Base-by-base conservation (phyloP, 2,113 vertebrate genomes). In the Oxygymnocypris stewartii region DNA sequence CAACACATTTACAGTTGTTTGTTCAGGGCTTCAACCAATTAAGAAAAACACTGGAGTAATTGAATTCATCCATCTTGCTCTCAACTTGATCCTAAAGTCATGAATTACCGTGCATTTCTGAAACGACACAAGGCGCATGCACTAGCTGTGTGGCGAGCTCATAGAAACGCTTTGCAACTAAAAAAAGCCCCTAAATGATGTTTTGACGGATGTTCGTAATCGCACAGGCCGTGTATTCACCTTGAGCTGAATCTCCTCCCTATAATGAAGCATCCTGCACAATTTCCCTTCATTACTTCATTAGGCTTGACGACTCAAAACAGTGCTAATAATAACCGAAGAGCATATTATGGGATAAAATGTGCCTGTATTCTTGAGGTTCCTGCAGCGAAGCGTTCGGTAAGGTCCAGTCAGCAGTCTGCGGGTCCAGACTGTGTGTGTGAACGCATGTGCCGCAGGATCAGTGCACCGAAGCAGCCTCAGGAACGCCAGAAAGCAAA, bases 61-160 rank as follows among this genome's bases (percentile, higher is more conserved):
- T 94, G 89, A 88, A 92, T 91, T 92, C 93, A 94, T 95, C 92
- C 92, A 93, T 94, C 93, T 94, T 54, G 57, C 40, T 84, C 65
- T n/a, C 4, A 44, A 6, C 23, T 40, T 65, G n/a, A 75, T 37
- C 59, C 35, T 44, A 6, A 76, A 83, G 57, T 87, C 28, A 87
- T 85, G 69, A 31, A 42, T 88, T 63, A 80, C 20, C 9, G 11
- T 25, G 35, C 18, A 40, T 18, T 57, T 71, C 23, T 59, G 13
- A 86, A 71, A 79, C 23, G 47, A n/a, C 44, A 42, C 8, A 9
- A 6, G 35, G 18, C 9, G 2, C 59, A 77, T 85, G 71, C 25
- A 63, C 57, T 76, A 40, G 77, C 54, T 59, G 35, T 79, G 54
- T 14, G 51, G 28, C 31, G 10, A 37, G 78, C 31, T 80, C 54